Conservation (phyloP, 2,113 vertebrate species). For the Centropus bengalensis region DNA sequence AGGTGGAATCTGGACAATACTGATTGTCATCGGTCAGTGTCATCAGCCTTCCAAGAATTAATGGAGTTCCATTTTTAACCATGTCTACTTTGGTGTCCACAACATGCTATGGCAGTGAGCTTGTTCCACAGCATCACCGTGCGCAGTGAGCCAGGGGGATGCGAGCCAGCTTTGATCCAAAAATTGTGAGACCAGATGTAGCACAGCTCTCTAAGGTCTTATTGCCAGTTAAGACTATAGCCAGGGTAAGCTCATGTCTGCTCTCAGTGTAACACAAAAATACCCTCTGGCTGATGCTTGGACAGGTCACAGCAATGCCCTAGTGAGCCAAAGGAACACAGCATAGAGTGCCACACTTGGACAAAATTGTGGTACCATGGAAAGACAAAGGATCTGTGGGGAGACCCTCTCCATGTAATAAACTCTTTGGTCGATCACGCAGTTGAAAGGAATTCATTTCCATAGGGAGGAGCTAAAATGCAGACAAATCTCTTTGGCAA, state of each 20-base stretch:
- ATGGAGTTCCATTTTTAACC: neutral
- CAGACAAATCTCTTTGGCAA: neutral
- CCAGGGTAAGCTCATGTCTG: neutral
- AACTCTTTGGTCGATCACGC: neutral
- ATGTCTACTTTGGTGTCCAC: neutral
- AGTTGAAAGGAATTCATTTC: neutral
- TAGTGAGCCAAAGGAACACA: neutral
- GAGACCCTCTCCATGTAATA: neutral
- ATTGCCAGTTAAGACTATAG: neutral
- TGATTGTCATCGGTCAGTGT: neutral
- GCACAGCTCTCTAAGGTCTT: neutral
- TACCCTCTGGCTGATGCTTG: neutral
- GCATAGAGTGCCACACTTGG: neutral
- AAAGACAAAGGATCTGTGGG: neutral
- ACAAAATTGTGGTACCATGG: neutral
- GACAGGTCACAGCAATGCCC: neutral
- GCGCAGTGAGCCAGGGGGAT: neutral
- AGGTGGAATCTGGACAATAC: neutral
- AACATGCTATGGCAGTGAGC: neutral
- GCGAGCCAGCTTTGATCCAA: neutral
- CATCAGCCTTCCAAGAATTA: neutral
- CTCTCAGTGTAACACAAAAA: neutral
- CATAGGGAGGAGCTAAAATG: neutral
- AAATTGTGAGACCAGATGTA: neutral
- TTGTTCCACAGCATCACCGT: neutral